Conservation (phyloP, 2,888 invertebrate species). For the Catotricha subobsoleta region DNA sequence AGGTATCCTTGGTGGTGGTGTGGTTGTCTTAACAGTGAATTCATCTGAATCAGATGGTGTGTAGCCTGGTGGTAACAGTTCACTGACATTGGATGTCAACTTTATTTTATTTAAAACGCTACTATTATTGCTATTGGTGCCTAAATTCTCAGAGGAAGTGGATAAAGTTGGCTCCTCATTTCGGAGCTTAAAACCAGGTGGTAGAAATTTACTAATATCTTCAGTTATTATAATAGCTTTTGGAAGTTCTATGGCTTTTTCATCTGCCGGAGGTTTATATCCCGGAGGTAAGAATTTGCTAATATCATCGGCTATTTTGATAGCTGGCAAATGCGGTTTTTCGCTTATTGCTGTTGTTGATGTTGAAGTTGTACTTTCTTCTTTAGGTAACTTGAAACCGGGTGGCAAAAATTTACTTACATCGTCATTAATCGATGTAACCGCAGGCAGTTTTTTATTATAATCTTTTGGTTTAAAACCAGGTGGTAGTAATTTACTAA, state of each 20-base stretch:
- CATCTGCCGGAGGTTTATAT: slow-evolving; percentile 27
- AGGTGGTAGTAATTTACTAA: slow-evolving; percentile 44
- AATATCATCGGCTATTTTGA: slow-evolving; percentile 22
- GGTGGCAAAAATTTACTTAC: slow-evolving; percentile 36
- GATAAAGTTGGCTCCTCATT: slow-evolving; percentile 8
- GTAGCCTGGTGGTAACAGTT: slow-evolving; percentile 44
- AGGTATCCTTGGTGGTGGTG: slow-evolving; percentile 15
- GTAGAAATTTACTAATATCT: slow-evolving; percentile 44
- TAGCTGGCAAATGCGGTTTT: slow-evolving; percentile 14
- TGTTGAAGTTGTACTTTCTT: slow-evolving; percentile 11
- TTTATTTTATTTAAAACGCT: too few relatives aligned
- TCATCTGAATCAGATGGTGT: slow-evolving; percentile 27
- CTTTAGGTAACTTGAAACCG: slow-evolving; percentile 32
- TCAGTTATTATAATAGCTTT: slow-evolving; percentile 16
- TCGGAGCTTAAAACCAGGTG: slow-evolving; percentile 40
- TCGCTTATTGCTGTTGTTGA: slow-evolving; percentile 2
- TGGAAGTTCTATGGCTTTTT: slow-evolving; percentile 12
- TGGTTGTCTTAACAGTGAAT: slow-evolving; percentile 11
- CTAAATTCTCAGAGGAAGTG: too few relatives aligned
- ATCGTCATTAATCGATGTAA: slow-evolving; percentile 9
- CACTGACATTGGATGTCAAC: slow-evolving; percentile 15
- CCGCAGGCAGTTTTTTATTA: slow-evolving; percentile 8
- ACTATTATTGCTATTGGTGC: slow-evolving; percentile 9
- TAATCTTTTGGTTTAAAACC: slow-evolving; percentile 37
- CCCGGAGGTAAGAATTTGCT: slow-evolving; percentile 41